Evolutionary conservation across 2,888 invertebrate species (phyloP).

Genomic region (Antheraea yamamai): DNA sequence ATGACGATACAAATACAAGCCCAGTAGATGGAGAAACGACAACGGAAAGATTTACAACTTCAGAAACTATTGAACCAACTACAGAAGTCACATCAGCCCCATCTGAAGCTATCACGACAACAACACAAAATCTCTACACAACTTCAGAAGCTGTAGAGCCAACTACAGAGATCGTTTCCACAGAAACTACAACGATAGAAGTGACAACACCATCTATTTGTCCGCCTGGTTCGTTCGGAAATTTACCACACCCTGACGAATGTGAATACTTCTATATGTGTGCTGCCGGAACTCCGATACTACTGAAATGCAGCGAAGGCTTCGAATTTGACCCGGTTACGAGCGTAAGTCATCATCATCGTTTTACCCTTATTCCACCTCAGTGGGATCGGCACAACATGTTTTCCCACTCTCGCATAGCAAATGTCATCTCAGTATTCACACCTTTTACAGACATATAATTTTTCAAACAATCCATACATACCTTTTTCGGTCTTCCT

Average conservation of each 20-base stretch:
- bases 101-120: neutral
- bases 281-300: slow-evolving; percentile 32
- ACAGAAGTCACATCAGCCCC: slow-evolving; percentile 6
- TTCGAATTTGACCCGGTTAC: slow-evolving; percentile 39
- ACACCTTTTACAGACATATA: too few relatives aligned
- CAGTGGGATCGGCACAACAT: too few relatives aligned
- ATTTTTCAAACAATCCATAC: too few relatives aligned
- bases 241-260: slow-evolving; percentile 38
- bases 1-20: neutral
- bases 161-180: neutral
- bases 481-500: too few relatives aligned
- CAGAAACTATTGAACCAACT: slow-evolving; percentile 12
- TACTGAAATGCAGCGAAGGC: slow-evolving; percentile 37
- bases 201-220: slow-evolving; percentile 29
- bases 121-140: neutral
- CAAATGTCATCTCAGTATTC: too few relatives aligned
- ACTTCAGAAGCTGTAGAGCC: slow-evolving; percentile 3
- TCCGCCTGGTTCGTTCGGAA: slow-evolving; percentile 37
- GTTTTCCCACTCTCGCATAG: too few relatives aligned
- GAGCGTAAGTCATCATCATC: slow-evolving; percentile 30
- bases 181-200: slow-evolving; percentile 16
- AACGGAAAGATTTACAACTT: neutral
- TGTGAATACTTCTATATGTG: slow-evolving; percentile 47
- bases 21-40: slow-evolving; percentile 2
- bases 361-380: neutral